Conservation (phyloP, 1,140 invertebrate species). For the Thaumetopoea pityocampa region DNA sequence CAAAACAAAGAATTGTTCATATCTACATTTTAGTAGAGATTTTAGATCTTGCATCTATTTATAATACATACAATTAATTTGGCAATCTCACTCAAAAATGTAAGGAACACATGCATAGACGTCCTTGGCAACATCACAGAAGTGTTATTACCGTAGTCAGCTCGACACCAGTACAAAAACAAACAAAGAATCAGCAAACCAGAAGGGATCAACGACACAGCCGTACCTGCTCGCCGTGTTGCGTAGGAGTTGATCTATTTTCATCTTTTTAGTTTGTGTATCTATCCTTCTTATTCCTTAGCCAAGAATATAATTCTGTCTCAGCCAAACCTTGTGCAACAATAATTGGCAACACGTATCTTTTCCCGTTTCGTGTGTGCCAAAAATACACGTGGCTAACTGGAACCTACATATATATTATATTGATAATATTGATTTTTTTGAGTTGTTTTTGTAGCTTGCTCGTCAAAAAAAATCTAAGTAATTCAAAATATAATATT, state of each 20-base stretch:
- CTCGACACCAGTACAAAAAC: constrained; percentile 21
- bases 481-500: no score
- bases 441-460: constrained; percentile 2
- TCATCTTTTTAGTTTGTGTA: constrained; percentile 37
- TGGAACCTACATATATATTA: constrained; percentile 20
- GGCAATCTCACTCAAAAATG: neutral
- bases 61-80: no score
- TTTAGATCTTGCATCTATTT: no score
- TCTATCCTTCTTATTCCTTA: constrained; percentile 30
- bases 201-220: constrained; percentile 64
- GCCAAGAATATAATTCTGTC: constrained; percentile 24
- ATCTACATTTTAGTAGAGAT: no score
- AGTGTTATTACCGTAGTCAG: constrained; percentile 7
- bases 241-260: constrained; percentile 68
- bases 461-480: no score
- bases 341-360: constrained; percentile 56
- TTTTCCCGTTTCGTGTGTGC: constrained; percentile 35
- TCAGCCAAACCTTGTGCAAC: constrained; percentile 51
- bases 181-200: constrained; percentile 36
- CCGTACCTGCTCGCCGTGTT: constrained; percentile 22
- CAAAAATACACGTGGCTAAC: constrained; percentile 60
- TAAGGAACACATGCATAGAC: neutral
- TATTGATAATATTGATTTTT: constrained; percentile 21
- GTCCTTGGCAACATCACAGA: constrained; percentile 15
- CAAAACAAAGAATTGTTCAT: no score